phyloP scores from a whole-genome alignment of 2,113 vertebrate genomes.

The Trochalopteron elliotii region DNA sequence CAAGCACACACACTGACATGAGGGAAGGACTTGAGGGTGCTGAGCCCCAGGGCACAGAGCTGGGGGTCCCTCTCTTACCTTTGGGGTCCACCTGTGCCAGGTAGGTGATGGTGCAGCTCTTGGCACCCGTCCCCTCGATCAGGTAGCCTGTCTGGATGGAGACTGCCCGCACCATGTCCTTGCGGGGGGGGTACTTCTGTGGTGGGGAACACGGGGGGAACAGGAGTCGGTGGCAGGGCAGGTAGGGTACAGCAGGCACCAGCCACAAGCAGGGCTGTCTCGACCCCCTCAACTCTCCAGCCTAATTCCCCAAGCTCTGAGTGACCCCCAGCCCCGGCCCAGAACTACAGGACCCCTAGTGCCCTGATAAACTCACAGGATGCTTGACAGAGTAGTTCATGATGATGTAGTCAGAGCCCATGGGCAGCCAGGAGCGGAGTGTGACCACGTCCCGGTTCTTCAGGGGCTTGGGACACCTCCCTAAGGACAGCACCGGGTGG shows the following conservation, averaged over 20 bases:
- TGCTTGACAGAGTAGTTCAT: slow-evolving; percentile 99
- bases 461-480: slow-evolving; percentile 92
- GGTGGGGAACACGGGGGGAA: neutral
- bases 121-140: slow-evolving; percentile 84
- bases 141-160: slow-evolving; percentile 95
- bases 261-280: neutral
- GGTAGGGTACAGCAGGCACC: neutral
- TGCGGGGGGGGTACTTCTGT: slow-evolving; percentile 93
- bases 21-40: neutral
- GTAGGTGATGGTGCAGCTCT: slow-evolving; percentile 87
- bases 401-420: slow-evolving; percentile 94
- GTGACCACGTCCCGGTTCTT: slow-evolving; percentile 95
- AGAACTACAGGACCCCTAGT: neutral
- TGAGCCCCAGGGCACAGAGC: neutral
- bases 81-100: slow-evolving; percentile 93
- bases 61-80: slow-evolving; percentile 67
- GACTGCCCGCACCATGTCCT: slow-evolving; percentile 90
- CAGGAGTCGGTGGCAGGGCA: neutral
- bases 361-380: slow-evolving; percentile 72
- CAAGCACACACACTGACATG: neutral
- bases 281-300: neutral
- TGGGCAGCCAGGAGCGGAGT: slow-evolving; percentile 92
- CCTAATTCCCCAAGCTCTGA: neutral
- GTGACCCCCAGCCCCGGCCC: neutral
- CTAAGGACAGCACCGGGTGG: slow-evolving; percentile 48